Evolutionary conservation across 1,140 invertebrate species (phyloP).

Genomic region (Drosophila lowei): DNA sequence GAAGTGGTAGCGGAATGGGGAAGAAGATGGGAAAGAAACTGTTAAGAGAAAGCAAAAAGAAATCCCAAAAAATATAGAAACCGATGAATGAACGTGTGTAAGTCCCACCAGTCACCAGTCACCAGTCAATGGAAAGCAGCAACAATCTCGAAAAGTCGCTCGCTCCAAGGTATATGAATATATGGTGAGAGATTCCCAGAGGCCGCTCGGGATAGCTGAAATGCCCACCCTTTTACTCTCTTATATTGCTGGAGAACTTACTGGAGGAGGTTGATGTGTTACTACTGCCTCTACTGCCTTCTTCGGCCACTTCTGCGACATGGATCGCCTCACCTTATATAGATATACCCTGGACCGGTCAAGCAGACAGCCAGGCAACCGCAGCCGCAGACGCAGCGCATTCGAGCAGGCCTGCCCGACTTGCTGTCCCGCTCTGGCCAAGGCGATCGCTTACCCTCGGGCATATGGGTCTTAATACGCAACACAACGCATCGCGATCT

Average conservation of each 20-base stretch:
- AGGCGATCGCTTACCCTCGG: too few relatives aligned
- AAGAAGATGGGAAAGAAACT: constrained; percentile 50
- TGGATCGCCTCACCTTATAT: too few relatives aligned
- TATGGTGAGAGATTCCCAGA: too few relatives aligned
- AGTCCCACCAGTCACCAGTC: constrained; percentile 35
- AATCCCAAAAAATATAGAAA: constrained; percentile 20
- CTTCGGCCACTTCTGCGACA: too few relatives aligned
- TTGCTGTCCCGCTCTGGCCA: constrained; percentile 2
- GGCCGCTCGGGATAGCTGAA: too few relatives aligned
- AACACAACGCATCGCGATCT: constrained; percentile 73
- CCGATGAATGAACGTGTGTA: constrained; percentile 73
- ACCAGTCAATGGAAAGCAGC: constrained; percentile 35
- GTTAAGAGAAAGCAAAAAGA: constrained; percentile 67
- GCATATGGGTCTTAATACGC: constrained; percentile 33
- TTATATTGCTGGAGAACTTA: too few relatives aligned
- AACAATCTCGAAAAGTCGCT: constrained; percentile 26
- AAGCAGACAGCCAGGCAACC: constrained; percentile 54
- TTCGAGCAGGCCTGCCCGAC: too few relatives aligned
- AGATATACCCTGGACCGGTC: constrained; percentile 31
- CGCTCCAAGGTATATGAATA: too few relatives aligned
- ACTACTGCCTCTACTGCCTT: too few relatives aligned
- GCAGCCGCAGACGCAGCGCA: constrained; percentile 6
- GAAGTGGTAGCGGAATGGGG: neutral
- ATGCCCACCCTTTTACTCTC: too few relatives aligned
- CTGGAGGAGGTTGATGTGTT: too few relatives aligned